These are phyloP conservation scores for Lethenteron reissneri DNA, from an alignment of 2,113 vertebrate species.

Conservation along the genomic window DNA sequence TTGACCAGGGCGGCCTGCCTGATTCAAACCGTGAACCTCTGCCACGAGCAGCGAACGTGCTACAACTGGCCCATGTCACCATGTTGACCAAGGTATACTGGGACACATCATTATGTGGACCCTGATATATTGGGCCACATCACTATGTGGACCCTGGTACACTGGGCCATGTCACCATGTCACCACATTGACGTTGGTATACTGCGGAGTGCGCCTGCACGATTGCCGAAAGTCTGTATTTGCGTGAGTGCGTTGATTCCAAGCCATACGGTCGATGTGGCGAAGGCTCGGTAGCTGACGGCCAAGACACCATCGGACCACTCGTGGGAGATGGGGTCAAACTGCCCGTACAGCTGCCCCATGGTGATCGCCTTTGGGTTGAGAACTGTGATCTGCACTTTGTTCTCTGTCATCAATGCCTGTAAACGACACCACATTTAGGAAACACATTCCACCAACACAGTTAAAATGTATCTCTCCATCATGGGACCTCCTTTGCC, in stretches of 20 bases:
- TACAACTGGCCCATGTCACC: too few species aligned
- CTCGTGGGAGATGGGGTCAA: slow-evolving; percentile 57
- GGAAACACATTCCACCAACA: background rate
- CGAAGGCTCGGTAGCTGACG: slow-evolving; percentile 51
- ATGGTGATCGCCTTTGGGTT: slow-evolving; percentile 72
- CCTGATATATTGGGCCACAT: too few species aligned
- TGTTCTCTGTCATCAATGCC: slow-evolving; percentile 62
- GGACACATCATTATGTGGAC: too few species aligned
- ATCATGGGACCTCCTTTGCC: background rate
- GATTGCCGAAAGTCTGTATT: too few species aligned
- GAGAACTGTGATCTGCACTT: slow-evolving; percentile 56
- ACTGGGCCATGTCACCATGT: too few species aligned
- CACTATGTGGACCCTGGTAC: too few species aligned
- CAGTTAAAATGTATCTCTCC: background rate
- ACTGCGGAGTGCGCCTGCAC: too few species aligned
- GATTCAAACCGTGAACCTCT: too few species aligned
- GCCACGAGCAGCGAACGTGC: too few species aligned
- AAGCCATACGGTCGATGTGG: slow-evolving; percentile 34
- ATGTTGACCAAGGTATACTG: too few species aligned
- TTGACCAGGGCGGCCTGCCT: too few species aligned
- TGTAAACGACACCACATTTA: slow-evolving; percentile 16
- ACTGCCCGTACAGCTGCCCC: slow-evolving; percentile 65
- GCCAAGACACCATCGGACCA: slow-evolving; percentile 68
- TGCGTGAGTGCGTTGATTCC: background rate
- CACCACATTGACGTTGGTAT: too few species aligned